Percentiles rank a stretch among this genome's conserved stretches.
phyloP scores from a whole-genome alignment of 2,888 invertebrate species.

The Petrophora chlorosata region DNA sequence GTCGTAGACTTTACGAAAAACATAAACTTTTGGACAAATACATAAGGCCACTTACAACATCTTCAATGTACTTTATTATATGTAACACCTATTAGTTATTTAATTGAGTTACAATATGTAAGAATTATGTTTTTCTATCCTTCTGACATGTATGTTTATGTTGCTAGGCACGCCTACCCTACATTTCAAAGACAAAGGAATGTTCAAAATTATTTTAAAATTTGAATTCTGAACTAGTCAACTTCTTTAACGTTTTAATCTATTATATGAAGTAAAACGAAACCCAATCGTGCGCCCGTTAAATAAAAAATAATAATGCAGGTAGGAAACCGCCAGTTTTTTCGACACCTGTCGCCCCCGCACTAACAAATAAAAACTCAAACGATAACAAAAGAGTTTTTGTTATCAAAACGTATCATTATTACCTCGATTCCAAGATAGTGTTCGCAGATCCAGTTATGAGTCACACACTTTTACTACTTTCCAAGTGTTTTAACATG shows the following conservation, averaged over 20 bases:
- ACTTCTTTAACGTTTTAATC: conserved; percentile 1
- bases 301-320: conserved; percentile 26
- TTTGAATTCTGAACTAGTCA: conserved; percentile 4
- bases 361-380: conserved; percentile 22
- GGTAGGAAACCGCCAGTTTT: conserved; percentile 31
- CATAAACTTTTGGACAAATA: too few relatives aligned
- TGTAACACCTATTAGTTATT: background rate
- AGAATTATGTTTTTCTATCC: too few relatives aligned
- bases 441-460: conserved; percentile 28
- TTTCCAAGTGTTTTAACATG: conserved; percentile 43
- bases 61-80: too few relatives aligned
- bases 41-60: too few relatives aligned
- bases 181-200: conserved; percentile 16
- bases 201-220: background rate
- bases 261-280: conserved; percentile 1
- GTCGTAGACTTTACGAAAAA: too few relatives aligned
- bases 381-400: conserved; percentile 43
- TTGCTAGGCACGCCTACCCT: conserved; percentile 13
- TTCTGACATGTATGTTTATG: background rate
- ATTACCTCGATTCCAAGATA: conserved; percentile 43
- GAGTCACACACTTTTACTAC: conserved; percentile 37
- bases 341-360: conserved; percentile 34
- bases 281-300: conserved; percentile 16
- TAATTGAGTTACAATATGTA: background rate
- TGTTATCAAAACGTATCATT: conserved; percentile 40